Percentiles rank a stretch among this genome's conserved stretches.
These are phyloP conservation scores for Hirtodrosophila duncani DNA, from an alignment of 2,888 invertebrate genomes.

Conservation along the genomic window DNA sequence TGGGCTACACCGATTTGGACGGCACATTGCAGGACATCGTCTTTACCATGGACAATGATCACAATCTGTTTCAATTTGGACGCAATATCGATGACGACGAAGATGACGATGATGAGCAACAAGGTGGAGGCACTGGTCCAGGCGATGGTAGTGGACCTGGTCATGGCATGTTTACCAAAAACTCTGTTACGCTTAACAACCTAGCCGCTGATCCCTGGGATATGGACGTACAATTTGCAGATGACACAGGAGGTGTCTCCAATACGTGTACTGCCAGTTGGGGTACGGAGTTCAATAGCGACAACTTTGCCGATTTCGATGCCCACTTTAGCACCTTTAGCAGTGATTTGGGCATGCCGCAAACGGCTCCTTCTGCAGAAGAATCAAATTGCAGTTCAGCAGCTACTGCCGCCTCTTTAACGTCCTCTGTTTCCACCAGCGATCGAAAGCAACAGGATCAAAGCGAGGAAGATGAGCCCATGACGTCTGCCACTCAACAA, in stretches of 20 bases:
- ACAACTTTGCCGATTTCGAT: conserved; percentile 78
- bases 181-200: conserved; percentile 50
- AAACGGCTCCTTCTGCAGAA: conserved; percentile 15
- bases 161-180: conserved; percentile 53
- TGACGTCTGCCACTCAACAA: conserved; percentile 10
- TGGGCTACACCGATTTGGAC: conserved; percentile 49
- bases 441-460: conserved; percentile 9
- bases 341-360: conserved; percentile 66
- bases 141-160: conserved; percentile 43
- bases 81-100: conserved; percentile 64
- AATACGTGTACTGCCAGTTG: conserved; percentile 54
- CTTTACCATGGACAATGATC: conserved; percentile 68
- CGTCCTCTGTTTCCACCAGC: conserved; percentile 3
- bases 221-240: conserved; percentile 65
- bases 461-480: conserved; percentile 31
- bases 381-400: conserved; percentile 2
- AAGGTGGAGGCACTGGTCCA: conserved; percentile 39
- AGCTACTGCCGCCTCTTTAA: too few relatives aligned
- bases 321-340: conserved; percentile 73
- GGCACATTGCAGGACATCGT: conserved; percentile 61
- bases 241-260: conserved; percentile 48
- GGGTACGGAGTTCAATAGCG: conserved; percentile 68
- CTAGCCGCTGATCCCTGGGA: conserved; percentile 71
- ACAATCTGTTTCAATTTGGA: conserved; percentile 65
- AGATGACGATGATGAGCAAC: conserved; percentile 64